Percentiles rank a stretch among this genome's conserved stretches.
These are phyloP conservation scores for Ptychodera flava DNA, from an alignment of 35 echinoderm and acorn worm species.

Conservation along the genomic window DNA sequence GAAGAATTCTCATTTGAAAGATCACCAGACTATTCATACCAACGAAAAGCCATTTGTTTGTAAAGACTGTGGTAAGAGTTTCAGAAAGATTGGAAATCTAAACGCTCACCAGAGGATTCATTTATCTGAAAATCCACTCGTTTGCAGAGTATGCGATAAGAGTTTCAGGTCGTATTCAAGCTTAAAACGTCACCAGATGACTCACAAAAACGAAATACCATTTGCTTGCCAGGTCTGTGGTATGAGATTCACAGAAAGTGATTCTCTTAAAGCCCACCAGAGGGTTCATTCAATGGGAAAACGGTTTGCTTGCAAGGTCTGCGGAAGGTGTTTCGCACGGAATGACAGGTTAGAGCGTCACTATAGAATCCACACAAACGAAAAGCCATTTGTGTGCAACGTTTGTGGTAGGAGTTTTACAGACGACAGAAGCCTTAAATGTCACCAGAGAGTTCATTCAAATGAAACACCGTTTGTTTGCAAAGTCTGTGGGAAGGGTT, in stretches of 20 bases:
- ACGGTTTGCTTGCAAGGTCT: constrained; percentile 8
- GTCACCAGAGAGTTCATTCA: constrained; percentile 56
- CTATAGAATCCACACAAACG: constrained; percentile 18
- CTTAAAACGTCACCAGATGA: constrained; percentile 15
- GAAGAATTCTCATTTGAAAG: constrained; percentile 12
- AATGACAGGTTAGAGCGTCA: constrained; percentile 8
- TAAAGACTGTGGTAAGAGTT: constrained; percentile 48
- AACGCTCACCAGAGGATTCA: constrained; percentile 15
- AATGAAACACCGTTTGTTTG: constrained; percentile 65
- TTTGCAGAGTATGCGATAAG: constrained; percentile 18
- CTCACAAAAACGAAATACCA: constrained; percentile 13
- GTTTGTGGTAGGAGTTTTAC: constrained; percentile 24
- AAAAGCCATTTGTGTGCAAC: constrained; percentile 28
- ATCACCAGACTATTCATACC: constrained; percentile 26
- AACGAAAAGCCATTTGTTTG: constrained; percentile 32
- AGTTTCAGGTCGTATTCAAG: constrained; percentile 8
- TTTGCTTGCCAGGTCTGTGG: constrained; percentile 12
- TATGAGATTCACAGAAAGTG: neutral
- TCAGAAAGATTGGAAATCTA: constrained; percentile 39
- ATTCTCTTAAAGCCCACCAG: neutral
- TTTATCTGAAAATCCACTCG: constrained; percentile 14
- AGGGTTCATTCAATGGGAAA: constrained; percentile 8
- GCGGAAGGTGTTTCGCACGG: constrained; percentile 10
- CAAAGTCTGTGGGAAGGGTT: constrained; percentile 45
- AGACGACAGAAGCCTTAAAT: constrained; percentile 17